phyloP scores from a whole-genome alignment of 2,888 invertebrate species.

The Hydrotaea cyrtoneurina region DNA sequence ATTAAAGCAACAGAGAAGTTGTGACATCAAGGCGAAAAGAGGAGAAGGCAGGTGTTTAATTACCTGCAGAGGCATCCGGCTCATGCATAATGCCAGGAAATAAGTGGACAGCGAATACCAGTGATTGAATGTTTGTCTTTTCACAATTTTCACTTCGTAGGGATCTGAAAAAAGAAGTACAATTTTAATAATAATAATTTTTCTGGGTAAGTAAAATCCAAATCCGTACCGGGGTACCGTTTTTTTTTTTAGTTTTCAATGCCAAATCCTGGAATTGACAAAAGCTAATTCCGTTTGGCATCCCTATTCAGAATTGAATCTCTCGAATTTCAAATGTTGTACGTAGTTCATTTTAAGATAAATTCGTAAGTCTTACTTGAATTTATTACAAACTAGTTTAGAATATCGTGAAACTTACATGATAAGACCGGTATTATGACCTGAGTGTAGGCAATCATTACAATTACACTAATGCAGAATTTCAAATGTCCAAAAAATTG shows the following conservation, averaged over 20 bases:
- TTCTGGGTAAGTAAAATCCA: too few relatives aligned
- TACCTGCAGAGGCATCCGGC: constrained; percentile 83
- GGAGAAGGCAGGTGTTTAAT: not conserved
- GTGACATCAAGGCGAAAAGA: not conserved
- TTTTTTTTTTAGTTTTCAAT: too few relatives aligned
- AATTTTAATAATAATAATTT: too few relatives aligned
- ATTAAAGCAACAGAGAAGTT: not conserved
- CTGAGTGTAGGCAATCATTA: constrained; percentile 86
- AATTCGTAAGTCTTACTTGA: too few relatives aligned
- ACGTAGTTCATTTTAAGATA: too few relatives aligned
- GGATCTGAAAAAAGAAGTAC: constrained; percentile 82
- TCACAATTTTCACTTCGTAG: constrained; percentile 85
- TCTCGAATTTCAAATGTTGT: too few relatives aligned
- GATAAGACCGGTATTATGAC: constrained; percentile 86
- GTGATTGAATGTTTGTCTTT: constrained; percentile 86
- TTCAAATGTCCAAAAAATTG: constrained; percentile 87
- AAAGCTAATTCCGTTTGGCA: too few relatives aligned
- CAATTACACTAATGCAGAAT: constrained; percentile 85
- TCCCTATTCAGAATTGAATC: too few relatives aligned
- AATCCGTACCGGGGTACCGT: too few relatives aligned
- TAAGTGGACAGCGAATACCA: constrained; percentile 86
- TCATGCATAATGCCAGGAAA: constrained; percentile 84
- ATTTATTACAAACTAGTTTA: too few relatives aligned
- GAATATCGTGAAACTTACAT: constrained; percentile 82
- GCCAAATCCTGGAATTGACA: too few relatives aligned